Evolutionary conservation across 2,888 invertebrate species (phyloP).

Genomic region (Netelia fuscicornis): DNA sequence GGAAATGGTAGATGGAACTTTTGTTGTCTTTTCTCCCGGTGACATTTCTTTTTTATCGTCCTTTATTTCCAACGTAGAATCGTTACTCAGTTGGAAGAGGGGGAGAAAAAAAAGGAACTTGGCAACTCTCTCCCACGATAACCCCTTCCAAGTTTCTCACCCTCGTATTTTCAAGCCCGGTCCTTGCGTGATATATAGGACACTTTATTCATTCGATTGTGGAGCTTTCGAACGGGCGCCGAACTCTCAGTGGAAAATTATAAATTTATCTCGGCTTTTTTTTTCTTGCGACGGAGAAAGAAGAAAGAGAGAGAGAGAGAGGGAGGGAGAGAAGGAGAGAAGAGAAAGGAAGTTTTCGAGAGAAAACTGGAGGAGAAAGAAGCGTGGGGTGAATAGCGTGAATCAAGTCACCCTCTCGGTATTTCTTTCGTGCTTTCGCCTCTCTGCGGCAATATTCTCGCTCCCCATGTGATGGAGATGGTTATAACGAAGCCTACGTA

Average conservation of each 20-base stretch:
- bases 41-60: conserved; percentile 1
- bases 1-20: conserved; percentile 16
- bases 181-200: background rate
- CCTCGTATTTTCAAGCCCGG: background rate
- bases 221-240: conserved; percentile 10
- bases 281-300: conserved; percentile 3
- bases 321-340: background rate
- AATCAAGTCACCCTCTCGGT: conserved; percentile 34
- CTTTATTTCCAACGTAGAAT: conserved; percentile 24
- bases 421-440: background rate
- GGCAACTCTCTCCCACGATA: conserved; percentile 23
- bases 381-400: conserved; percentile 17
- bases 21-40: background rate
- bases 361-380: conserved; percentile 17
- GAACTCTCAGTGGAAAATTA: conserved; percentile 55
- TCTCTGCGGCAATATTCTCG: conserved; percentile 21
- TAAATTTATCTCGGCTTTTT: conserved; percentile 53
- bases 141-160: conserved; percentile 5
- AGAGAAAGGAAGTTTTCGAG: conserved; percentile 21
- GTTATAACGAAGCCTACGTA: conserved; percentile 47
- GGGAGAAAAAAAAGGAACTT: conserved; percentile 18
- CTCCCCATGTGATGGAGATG: background rate
- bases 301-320: background rate
- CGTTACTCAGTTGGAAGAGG: conserved; percentile 24
- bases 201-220: conserved; percentile 56